Evolutionary conservation across 2,797 vertebrate genomes (phyloP), one percentile per base, ranked within the genome.

Genomic region (Poecilia gillii): DNA sequence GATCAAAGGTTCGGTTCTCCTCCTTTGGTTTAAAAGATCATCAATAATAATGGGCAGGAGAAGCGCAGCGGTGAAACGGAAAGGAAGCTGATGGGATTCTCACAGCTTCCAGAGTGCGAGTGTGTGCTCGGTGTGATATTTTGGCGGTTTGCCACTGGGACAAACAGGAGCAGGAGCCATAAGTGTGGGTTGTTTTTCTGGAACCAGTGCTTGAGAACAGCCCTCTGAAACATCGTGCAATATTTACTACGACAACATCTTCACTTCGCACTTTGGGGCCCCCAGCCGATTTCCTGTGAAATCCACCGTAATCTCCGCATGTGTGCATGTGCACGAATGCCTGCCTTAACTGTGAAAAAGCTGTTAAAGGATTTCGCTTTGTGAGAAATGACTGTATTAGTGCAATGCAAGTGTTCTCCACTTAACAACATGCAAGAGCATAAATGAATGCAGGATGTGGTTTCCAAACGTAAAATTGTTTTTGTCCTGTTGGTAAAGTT

Each of bases 11-110:
- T 82, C 74, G 0, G 80, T 87, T 84, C 84, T 84, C 87, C 89
- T 90, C 89, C 88, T 83, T 80, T 28, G 89, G 90, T 92, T 92
- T 90, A 92, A 90, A 90, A 91, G 82, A 87, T 91, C 91, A 92
- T 94, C 91, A 90, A 91, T 94, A 95, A 90, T 91, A 91, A 93
- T 92, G 91, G 82, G 87, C 80, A 83, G 85, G 81, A 88, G 85
- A 82, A 39, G 75, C 77, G 1, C 86, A 80, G 84, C 76, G 82
- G 90, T 79, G 77, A 90, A 82, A 80, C 25, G 55, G 78, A 81
- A 73, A 14, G 23, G 73, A 82, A 79, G 80, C 87, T 88, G 87
- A 90, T 86, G 72, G 78, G 75, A 84, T 80, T 81, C 73, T 77
- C 75, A 73, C 81, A 74, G 78, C 66, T 79, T n/a, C 64, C 20